These are phyloP conservation scores for Jaculus jaculus DNA, from an alignment of 2,113 vertebrate species.

Conservation along the genomic window DNA sequence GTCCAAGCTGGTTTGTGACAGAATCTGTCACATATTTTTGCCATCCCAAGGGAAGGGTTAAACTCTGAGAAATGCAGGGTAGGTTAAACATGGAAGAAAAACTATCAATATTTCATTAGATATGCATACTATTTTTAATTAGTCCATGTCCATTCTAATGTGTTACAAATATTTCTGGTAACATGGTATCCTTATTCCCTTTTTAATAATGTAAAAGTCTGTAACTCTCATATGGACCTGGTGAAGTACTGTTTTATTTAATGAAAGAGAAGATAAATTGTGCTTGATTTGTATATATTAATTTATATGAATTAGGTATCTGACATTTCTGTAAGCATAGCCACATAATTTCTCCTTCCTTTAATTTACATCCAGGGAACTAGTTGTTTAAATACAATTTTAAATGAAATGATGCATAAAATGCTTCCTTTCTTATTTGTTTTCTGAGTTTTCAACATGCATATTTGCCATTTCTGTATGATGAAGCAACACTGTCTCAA, in stretches of 20 bases:
- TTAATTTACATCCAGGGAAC: slow-evolving; percentile 51
- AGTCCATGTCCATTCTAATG: slow-evolving; percentile 61
- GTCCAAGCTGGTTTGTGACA: slow-evolving; percentile 10
- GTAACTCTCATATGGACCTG: slow-evolving; percentile 53
- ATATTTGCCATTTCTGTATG: slow-evolving; percentile 66
- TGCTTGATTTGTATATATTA: slow-evolving; percentile 78
- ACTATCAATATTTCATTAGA: slow-evolving; percentile 71
- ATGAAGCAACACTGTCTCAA: slow-evolving; percentile 67
- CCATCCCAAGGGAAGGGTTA: slow-evolving; percentile 48
- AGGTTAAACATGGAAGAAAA: slow-evolving; percentile 57
- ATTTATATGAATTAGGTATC: slow-evolving; percentile 74
- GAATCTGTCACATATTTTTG: neutral
- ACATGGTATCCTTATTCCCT: neutral
- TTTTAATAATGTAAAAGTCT: slow-evolving; percentile 64
- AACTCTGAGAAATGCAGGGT: slow-evolving; percentile 30
- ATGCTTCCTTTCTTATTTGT: slow-evolving; percentile 68
- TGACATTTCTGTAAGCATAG: slow-evolving; percentile 56
- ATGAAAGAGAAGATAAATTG: slow-evolving; percentile 79
- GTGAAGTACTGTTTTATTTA: slow-evolving; percentile 77
- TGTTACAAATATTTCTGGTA: slow-evolving; percentile 53
- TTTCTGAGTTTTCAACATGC: slow-evolving; percentile 12
- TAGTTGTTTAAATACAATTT: slow-evolving; percentile 65
- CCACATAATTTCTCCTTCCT: slow-evolving; percentile 47
- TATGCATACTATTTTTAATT: slow-evolving; percentile 64
- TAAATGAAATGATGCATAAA: slow-evolving; percentile 53